Base-by-base conservation (phyloP, 2,113 vertebrate species). In the Lycaon pictus region DNA sequence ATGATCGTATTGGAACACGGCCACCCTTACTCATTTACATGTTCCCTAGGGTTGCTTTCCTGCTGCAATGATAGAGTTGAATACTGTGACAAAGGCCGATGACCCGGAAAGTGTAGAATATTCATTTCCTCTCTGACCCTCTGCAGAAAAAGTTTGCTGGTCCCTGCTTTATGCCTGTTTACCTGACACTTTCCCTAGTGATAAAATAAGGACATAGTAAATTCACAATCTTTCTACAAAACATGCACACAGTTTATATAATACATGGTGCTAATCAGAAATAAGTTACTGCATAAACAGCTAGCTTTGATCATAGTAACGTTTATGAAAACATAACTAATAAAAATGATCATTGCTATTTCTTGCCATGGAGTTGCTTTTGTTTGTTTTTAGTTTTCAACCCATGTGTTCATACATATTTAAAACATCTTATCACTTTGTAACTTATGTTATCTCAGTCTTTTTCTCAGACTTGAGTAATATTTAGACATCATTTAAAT, bases 261-360 rank as follows among this genome's bases (percentile, higher is more conserved):
- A 51, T 82, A 51, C 76, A 53, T 83, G 32, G 7, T 77, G 60
- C 22, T 58, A 51, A 83, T 87, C 15, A 87, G 76, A 69, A 90
- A 62, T 69, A 89, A 88, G 53, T 48, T 65, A 25, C 48, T 72
- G 20, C 2, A 29, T 91, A 51, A 84, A 48, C 6, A 48, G 65
- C 53, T 32, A 32, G 53, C 63, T 95, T 85, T 81, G 63, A 51
- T 94, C 88, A 67, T 87, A 63, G 5, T 72, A 56, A 72, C 81
- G 27, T 55, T 55, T 53, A 60, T 95, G 35, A 87, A 92, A 86
- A 84, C 43, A 35, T n/a, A 96, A 85, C 58, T 79, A 35, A 35
- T 82, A 55, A 74, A 67, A 80, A 72, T 25, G 1, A 62, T 32
- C 7, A 56, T 35, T 88, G 35, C 22, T 58, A 17, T 67, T 93